Base-by-base conservation (phyloP, 1,140 invertebrate genomes). In the Cydia fagiglandana region DNA sequence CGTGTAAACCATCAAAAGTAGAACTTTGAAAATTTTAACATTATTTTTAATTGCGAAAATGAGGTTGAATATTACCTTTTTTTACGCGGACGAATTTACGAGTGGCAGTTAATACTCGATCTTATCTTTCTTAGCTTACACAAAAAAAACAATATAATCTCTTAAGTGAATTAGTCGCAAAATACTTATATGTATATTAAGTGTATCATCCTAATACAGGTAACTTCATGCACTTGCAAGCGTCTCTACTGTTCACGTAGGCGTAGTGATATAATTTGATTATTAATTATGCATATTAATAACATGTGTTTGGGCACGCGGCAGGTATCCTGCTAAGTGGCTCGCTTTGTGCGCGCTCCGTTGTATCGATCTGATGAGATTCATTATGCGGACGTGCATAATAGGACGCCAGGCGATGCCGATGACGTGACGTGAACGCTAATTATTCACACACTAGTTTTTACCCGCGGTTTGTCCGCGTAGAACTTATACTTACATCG, bases 331-430 rank as follows among this genome's bases (percentile, higher is more conserved):
- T 4, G 53, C 56, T 61, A 61, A 61, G 56, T 61, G 17, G 20
- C 56, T 61, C 4, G 56, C 56, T 61, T 61, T 61, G 56, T 61
- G 56, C 20, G 56, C 20, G 20, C 56, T 12, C 56, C 20, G 20
- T 61, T 61, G 20, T 61, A 61, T 9, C 56, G 56, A 5, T 12
- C 10, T 24, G 56, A 61, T 61, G 56, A 20, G 56, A 61, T 61
- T 61, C 24, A 61, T 61, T 61, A 61, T 61, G 56, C 56, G 20
- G 56, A 61, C 7, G 7, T 61, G 56, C n/a, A 61, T 61, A 61
- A 61, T 61, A 61, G 56, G 56, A 5, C 20, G 7, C 6, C 9
- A 10, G 9, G 12, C 17, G 56, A 10, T 61, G 5, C 0, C 56
- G 50, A 41, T 53, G n/a, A 1, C 56, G 53, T 20, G 56, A 61